These are phyloP conservation scores for Drosophila sproati DNA, from an alignment of 1,140 invertebrate species.

Conservation along the genomic window DNA sequence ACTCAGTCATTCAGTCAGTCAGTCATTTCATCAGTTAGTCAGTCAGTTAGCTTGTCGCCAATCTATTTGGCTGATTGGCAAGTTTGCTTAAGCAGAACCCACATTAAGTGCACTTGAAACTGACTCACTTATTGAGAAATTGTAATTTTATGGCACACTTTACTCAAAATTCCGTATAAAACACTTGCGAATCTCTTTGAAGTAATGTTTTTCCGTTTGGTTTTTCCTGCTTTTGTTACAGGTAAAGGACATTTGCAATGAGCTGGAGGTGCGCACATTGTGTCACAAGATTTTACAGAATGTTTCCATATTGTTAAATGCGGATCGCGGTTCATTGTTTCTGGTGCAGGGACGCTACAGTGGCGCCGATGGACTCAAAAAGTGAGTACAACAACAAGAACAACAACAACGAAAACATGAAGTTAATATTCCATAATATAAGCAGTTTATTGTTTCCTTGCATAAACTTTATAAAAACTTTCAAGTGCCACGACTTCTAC, in stretches of 20 bases:
- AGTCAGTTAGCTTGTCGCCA: not conserved
- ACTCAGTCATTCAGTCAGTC: conserved; percentile 10
- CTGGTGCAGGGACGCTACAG: conserved; percentile 92
- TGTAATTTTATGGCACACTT: conserved; percentile 19
- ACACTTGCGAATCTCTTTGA: conserved; percentile 13
- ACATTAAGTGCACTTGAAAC: conserved; percentile 23
- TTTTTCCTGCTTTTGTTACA: conserved; percentile 63
- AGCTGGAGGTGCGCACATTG: conserved; percentile 95
- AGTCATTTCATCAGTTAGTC: not conserved
- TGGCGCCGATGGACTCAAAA: conserved; percentile 80
- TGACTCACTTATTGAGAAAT: conserved; percentile 8
- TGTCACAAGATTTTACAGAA: conserved; percentile 99
- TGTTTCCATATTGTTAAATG: conserved; percentile 95
- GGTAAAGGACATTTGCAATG: conserved; percentile 98
- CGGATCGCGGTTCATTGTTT: conserved; percentile 96
- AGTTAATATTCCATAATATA: too few relatives aligned
- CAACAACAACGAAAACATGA: not conserved
- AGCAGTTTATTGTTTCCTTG: too few relatives aligned
- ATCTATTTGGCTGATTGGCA: conserved; percentile 34
- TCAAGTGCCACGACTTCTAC: too few relatives aligned
- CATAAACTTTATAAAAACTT: too few relatives aligned
- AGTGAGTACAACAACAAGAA: conserved; percentile 61
- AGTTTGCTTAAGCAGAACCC: conserved; percentile 23
- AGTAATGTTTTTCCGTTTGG: not conserved
- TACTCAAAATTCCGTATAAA: conserved; percentile 13